A percentile compares a stretch with the other conserved stretches of the same genome.
Conservation (phyloP, 2,888 invertebrate genomes). For the Thereva unica region DNA sequence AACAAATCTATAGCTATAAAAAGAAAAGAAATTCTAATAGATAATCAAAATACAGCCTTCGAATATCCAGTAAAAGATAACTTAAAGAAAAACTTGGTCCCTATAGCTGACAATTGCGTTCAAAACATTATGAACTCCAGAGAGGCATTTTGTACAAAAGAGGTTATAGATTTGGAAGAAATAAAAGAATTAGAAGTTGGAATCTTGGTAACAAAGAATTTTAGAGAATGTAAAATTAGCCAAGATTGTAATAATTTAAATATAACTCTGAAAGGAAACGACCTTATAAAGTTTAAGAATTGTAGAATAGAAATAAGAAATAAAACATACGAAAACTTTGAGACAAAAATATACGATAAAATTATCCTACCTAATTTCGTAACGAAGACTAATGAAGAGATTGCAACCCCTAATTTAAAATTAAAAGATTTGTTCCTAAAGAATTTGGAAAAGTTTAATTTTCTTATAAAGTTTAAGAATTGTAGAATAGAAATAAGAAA, state of each 20-base stretch:
- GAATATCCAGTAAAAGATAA: constrained; percentile 13
- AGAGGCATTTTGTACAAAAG: constrained; percentile 3
- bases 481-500: too few species aligned
- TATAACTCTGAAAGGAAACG: constrained; percentile 25
- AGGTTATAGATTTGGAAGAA: background rate
- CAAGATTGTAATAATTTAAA: background rate
- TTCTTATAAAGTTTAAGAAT: too few species aligned
- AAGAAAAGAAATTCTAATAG: background rate
- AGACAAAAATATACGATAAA: constrained; percentile 37
- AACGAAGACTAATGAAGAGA: too few species aligned
- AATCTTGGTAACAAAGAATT: background rate
- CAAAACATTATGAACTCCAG: constrained; percentile 8
- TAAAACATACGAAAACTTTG: constrained; percentile 34
- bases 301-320: constrained; percentile 35
- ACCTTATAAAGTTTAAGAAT: constrained; percentile 39
- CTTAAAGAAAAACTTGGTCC: constrained; percentile 7
- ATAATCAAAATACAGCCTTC: constrained; percentile 3
- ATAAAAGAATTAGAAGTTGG: constrained; percentile 9
- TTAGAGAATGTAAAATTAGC: background rate
- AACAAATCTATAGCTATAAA: constrained; percentile 2
- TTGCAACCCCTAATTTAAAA: too few species aligned
- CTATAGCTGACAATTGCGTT: background rate
- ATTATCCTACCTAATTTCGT: constrained; percentile 39
- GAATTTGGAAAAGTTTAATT: too few species aligned
- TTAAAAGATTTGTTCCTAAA: too few species aligned